phyloP scores from a whole-genome alignment of 2,888 invertebrate genomes.

The Listrodromus nycthemerus region DNA sequence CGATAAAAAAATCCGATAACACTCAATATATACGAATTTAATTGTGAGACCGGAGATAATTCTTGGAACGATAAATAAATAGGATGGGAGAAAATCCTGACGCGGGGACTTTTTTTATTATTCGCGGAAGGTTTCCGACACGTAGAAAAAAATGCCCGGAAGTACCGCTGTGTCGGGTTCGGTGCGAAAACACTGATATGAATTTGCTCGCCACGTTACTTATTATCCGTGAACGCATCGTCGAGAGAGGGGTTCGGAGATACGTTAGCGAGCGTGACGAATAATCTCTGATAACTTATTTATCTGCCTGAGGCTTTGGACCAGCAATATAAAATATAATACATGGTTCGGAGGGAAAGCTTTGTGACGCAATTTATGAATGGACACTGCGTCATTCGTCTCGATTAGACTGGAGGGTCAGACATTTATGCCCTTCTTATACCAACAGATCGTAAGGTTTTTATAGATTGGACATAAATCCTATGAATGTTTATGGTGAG shows the following conservation, averaged over 20 bases:
- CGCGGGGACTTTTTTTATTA: neutral
- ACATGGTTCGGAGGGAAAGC: neutral
- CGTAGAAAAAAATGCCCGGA: neutral
- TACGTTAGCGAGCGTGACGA: neutral
- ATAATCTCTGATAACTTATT: slow-evolving; percentile 56
- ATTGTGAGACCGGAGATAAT: neutral
- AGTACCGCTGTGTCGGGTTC: neutral
- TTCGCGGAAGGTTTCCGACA: neutral
- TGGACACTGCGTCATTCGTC: slow-evolving; percentile 48
- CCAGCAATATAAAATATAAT: slow-evolving; percentile 46
- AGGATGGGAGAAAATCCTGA: neutral
- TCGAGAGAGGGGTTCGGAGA: neutral
- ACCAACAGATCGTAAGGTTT: slow-evolving; percentile 27
- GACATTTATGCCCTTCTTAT: slow-evolving; percentile 34
- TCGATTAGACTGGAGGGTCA: neutral
- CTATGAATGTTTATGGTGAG: neutral
- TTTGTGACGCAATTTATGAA: slow-evolving; percentile 52
- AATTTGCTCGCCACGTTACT: slow-evolving; percentile 1
- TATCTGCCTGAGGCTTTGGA: slow-evolving; percentile 17
- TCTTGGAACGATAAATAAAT: neutral
- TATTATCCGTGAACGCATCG: neutral
- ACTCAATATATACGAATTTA: neutral
- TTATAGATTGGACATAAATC: slow-evolving; percentile 35
- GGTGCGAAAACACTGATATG: slow-evolving; percentile 2
- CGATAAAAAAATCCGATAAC: slow-evolving; percentile 7